Conservation (phyloP, 2,797 vertebrate genomes). For the Pygocentrus nattereri region DNA sequence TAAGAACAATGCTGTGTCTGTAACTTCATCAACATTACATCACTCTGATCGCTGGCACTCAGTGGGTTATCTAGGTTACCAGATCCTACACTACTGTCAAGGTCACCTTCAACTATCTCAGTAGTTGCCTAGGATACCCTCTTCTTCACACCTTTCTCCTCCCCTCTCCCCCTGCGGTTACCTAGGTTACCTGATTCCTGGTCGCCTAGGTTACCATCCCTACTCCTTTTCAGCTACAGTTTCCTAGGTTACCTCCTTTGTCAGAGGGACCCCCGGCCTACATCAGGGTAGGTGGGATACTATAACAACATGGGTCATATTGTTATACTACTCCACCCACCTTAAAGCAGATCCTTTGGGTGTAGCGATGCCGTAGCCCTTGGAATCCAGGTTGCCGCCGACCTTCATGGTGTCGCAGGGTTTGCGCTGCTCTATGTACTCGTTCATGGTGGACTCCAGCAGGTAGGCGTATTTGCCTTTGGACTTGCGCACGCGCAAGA, state of each 20-base stretch:
- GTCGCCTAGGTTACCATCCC: constrained; percentile 46
- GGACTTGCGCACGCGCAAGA: constrained; percentile 93
- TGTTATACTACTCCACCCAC: constrained; percentile 99
- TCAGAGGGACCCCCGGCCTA: constrained; percentile 62
- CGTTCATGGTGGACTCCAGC: constrained; percentile 98
- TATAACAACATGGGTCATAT: constrained; percentile 98
- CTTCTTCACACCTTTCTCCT: constrained; percentile 11
- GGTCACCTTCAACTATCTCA: constrained; percentile 39
- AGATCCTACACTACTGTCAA: constrained; percentile 41
- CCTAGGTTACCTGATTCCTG: constrained; percentile 38
- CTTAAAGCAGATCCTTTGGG: constrained; percentile 99
- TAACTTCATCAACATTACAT: neutral
- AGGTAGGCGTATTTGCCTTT: constrained; percentile 98
- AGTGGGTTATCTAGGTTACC: constrained; percentile 39
- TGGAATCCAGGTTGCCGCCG: constrained; percentile 98
- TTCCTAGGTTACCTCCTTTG: constrained; percentile 61
- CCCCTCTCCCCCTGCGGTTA: constrained; percentile 30
- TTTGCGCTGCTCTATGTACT: constrained; percentile 98
- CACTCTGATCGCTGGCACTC: neutral
- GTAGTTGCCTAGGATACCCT: constrained; percentile 32
- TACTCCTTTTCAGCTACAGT: constrained; percentile 42
- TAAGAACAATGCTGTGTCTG: neutral
- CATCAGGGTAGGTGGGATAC: constrained; percentile 99
- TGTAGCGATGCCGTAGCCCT: constrained; percentile 98
- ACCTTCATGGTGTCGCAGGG: constrained; percentile 99